Conservation (phyloP, 2,113 vertebrate species). For the Antennarius striatus region DNA sequence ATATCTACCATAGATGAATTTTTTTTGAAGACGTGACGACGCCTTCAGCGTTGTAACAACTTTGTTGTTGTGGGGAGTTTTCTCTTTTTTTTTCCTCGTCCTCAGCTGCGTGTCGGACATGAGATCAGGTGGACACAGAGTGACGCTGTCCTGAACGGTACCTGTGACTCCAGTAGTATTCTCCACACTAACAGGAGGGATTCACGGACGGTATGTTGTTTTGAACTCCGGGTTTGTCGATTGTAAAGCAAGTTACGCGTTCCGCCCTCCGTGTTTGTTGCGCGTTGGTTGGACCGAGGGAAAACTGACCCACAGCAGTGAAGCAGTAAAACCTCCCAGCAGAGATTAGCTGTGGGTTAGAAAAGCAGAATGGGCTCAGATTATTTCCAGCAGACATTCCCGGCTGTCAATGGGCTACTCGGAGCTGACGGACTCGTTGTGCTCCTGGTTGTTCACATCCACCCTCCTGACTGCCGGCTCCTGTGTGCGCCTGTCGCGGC, state of each 20-base stretch:
- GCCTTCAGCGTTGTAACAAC: conserved; percentile 7
- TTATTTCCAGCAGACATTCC: too few relatives aligned
- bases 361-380: conserved; percentile 23
- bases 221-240: background rate
- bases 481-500: conserved; percentile 11
- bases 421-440: background rate
- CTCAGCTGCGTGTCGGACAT: conserved; percentile 39
- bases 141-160: background rate
- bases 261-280: too few relatives aligned
- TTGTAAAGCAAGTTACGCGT: background rate
- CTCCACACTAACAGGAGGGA: rapidly evolving
- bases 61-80: conserved; percentile 17
- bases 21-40: background rate
- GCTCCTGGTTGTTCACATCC: background rate
- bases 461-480: conserved; percentile 9
- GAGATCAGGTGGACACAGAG: conserved; percentile 57
- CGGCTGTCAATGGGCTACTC: background rate
- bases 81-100: background rate
- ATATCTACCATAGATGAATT: rapidly evolving
- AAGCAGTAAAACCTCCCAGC: conserved; percentile 9
- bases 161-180: conserved; percentile 36
- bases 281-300: background rate
- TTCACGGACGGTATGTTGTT: background rate
- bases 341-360: conserved; percentile 37
- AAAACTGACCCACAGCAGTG: conserved; percentile 32